Conservation (phyloP, 23 tunicate genomes). For the Styela plicata region DNA sequence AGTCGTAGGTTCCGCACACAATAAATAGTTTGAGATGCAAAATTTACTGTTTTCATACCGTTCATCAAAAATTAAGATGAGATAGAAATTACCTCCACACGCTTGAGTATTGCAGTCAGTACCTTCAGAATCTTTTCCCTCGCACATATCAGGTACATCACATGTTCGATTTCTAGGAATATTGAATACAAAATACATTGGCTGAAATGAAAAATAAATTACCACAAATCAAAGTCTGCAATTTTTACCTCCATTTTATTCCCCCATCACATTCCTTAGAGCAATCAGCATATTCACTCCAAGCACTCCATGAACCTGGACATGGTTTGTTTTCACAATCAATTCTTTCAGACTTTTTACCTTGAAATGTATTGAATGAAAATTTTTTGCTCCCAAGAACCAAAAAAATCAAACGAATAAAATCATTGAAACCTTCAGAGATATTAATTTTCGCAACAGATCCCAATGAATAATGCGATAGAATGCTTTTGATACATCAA, state of each 20-base stretch:
- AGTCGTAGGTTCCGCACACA: no score
- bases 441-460: no score
- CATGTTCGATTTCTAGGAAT: neutral
- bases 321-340: neutral
- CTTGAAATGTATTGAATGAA: neutral
- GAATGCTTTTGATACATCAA: no score
- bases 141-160: neutral
- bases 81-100: neutral
- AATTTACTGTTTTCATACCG: no score
- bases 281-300: neutral
- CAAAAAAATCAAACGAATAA: neutral
- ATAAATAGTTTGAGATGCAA: no score
- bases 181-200: no score
- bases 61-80: no score
- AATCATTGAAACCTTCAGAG: neutral
- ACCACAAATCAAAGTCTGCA: no score
- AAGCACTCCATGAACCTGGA: constrained; percentile 6
- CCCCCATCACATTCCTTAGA: constrained; percentile 4
- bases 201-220: no score
- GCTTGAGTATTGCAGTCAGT: neutral
- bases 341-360: neutral
- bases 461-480: no score
- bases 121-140: neutral
- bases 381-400: neutral
- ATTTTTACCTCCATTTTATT: neutral